phyloP scores from a whole-genome alignment of 2,113 vertebrate species.

The Pseudorasbora parva region DNA sequence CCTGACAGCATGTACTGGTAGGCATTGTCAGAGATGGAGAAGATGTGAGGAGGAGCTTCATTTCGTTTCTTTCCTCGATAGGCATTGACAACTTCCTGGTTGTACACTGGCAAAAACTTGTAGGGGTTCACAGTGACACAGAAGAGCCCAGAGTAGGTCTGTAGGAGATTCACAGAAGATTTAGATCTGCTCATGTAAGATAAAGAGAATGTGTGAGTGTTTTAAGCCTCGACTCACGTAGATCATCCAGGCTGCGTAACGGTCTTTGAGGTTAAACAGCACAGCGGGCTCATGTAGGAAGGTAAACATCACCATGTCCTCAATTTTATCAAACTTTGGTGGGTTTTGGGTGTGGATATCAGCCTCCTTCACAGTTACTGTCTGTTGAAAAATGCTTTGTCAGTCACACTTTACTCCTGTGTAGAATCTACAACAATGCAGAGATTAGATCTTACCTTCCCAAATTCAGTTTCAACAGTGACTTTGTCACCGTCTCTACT shows the following conservation, averaged over 20 bases:
- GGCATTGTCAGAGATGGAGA: slow-evolving; percentile 23
- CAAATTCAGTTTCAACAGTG: too few species aligned
- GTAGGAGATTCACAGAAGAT: too few species aligned
- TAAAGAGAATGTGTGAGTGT: too few species aligned
- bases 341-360: slow-evolving; percentile 84
- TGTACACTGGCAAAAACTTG: slow-evolving; percentile 89
- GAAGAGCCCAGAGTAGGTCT: too few species aligned
- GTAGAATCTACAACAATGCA: too few species aligned
- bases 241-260: slow-evolving; percentile 85
- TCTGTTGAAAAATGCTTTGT: slow-evolving; percentile 57
- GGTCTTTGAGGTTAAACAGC: slow-evolving; percentile 85
- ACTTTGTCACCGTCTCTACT: too few species aligned
- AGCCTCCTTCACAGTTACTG: slow-evolving; percentile 77
- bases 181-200: too few species aligned
- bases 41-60: slow-evolving; percentile 25
- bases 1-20: too few species aligned
- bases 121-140: slow-evolving; percentile 51
- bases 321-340: slow-evolving; percentile 82
- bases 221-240: slow-evolving; percentile 71
- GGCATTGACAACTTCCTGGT: not conserved
- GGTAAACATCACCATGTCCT: slow-evolving; percentile 87
- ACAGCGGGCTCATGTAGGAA: slow-evolving; percentile 82
- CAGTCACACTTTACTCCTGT: too few species aligned
- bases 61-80: slow-evolving; percentile 54
- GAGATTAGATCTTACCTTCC: too few species aligned